Conservation (phyloP, 2,888 invertebrate species). For the Salpingus planirostris region DNA sequence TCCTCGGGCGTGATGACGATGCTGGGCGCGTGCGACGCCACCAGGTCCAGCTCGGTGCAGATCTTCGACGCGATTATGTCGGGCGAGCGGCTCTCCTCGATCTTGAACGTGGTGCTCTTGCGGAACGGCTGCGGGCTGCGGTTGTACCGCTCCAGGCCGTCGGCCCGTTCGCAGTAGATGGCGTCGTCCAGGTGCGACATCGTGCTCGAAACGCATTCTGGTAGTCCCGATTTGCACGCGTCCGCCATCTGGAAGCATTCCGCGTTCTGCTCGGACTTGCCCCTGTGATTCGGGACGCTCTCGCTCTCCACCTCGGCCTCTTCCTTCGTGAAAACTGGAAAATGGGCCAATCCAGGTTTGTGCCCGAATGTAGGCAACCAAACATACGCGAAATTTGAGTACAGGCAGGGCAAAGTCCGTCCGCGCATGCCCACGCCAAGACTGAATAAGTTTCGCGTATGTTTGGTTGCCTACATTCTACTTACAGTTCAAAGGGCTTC, state of each 20-base stretch:
- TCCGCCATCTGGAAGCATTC: constrained; percentile 17
- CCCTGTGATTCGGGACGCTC: constrained; percentile 37
- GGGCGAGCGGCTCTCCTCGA: constrained; percentile 26
- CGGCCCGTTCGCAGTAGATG: constrained; percentile 23
- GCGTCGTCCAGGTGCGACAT: constrained; percentile 31
- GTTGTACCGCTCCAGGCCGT: constrained; percentile 43
- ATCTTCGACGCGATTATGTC: constrained; percentile 45
- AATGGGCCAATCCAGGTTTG: too few species aligned
- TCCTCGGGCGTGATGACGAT: constrained; percentile 27
- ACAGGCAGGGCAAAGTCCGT: too few species aligned
- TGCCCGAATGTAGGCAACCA: too few species aligned
- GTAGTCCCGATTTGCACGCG: constrained; percentile 18
- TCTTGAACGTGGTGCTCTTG: constrained; percentile 8
- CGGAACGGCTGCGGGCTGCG: constrained; percentile 38
- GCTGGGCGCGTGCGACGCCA: constrained; percentile 31
- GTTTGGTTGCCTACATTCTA: too few species aligned
- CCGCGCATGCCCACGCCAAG: too few species aligned
- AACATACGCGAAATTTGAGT: too few species aligned
- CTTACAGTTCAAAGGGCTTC: constrained; percentile 55
- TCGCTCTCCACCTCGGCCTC: constrained; percentile 57
- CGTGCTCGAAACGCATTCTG: constrained; percentile 26
- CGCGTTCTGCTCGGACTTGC: constrained; percentile 19
- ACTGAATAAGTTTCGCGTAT: too few species aligned
- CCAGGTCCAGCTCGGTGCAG: constrained; percentile 49
- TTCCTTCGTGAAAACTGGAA: constrained; percentile 56